These are phyloP conservation scores for Toxotes chatareus DNA, from an alignment of 2,113 vertebrate species.

Conservation along the genomic window DNA sequence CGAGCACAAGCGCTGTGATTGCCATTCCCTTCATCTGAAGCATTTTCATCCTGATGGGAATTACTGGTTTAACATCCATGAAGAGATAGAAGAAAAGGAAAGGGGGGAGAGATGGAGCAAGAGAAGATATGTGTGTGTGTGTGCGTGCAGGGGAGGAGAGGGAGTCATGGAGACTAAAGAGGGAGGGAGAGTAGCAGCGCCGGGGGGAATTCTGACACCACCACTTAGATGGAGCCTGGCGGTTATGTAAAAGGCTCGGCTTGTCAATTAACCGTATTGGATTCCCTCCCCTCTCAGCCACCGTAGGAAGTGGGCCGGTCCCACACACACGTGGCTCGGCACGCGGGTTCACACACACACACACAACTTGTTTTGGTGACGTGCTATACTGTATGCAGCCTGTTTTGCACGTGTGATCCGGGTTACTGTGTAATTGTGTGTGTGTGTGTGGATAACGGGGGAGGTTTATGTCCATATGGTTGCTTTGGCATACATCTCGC, in stretches of 20 bases:
- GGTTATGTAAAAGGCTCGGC: slow-evolving; percentile 79
- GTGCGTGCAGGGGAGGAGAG: slow-evolving; percentile 26
- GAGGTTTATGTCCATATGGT: slow-evolving; percentile 73
- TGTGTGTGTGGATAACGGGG: slow-evolving; percentile 41
- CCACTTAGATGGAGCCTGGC: slow-evolving; percentile 57
- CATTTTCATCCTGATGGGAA: slow-evolving; percentile 49
- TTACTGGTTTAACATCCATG: slow-evolving; percentile 51
- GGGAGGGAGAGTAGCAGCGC: slow-evolving; percentile 24
- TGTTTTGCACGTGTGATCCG: slow-evolving; percentile 53
- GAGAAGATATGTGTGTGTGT: slow-evolving; percentile 13
- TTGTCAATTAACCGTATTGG: slow-evolving; percentile 80
- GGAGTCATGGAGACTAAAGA: slow-evolving; percentile 36
- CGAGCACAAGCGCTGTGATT: slow-evolving; percentile 38
- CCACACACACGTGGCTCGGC: slow-evolving; percentile 67
- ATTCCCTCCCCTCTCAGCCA: slow-evolving; percentile 59
- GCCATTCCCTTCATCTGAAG: slow-evolving; percentile 25
- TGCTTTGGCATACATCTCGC: slow-evolving; percentile 65
- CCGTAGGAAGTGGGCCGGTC: slow-evolving; percentile 46
- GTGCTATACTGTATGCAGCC: slow-evolving; percentile 38
- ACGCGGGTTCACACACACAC: slow-evolving; percentile 46
- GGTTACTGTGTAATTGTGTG: slow-evolving; percentile 49
- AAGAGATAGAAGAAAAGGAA: slow-evolving; percentile 23
- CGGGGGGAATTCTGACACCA: slow-evolving; percentile 58
- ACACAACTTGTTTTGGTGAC: slow-evolving; percentile 64
- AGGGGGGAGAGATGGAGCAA: neutral